Evolutionary conservation across 2,797 vertebrate species (phyloP), one percentile per base, ranked within the genome.

Genomic region (Glyptemys insculpta): DNA sequence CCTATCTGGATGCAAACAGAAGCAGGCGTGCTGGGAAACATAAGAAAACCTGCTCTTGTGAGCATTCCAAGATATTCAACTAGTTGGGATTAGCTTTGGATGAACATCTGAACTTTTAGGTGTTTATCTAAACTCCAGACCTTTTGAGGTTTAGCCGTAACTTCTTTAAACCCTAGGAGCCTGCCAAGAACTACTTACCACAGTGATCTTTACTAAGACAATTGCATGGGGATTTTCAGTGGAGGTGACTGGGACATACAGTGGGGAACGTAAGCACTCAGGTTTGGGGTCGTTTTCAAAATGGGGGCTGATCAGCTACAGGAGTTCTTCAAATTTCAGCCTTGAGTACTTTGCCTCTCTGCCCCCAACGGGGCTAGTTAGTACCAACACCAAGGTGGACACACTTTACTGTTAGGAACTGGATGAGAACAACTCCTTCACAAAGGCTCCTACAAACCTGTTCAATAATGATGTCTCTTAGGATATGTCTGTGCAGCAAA

Each of bases 191-290:
- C 3, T 23, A 2, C 49, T 76, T 90, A n/a, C 23, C 6, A 5
- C 0, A 0, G 9, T 79, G 27, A 62, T 4, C 19, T 31, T 76
- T 29, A 68, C 16, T 14, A 59, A 6, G 8, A 1, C 47, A 78
- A 21, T 7, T 49, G 37, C 57, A n/a, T 4, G 23, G 44, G 84
- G 21, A 3, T 47, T 89, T 59, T 81, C 54, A 29, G 1, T 2
- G 2, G 80, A 6, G 18, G 27, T 85, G 12, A 84, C 44, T 1
- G 16, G 4, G 1, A 5, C 1, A 1, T 0, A 2, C 65, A 89
- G 16, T 11, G 81, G 52, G 34, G 57, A 53, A 37, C 5, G 8
- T 65, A n/a, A 65, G 16, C 27, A 57, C 56, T 57, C 56, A 57
- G 56, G 25, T 1, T 8, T 47, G 2, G 15, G 14, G 27, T 31